phyloP scores from a whole-genome alignment of 2,113 vertebrate species.

The Corvus hawaiiensis region DNA sequence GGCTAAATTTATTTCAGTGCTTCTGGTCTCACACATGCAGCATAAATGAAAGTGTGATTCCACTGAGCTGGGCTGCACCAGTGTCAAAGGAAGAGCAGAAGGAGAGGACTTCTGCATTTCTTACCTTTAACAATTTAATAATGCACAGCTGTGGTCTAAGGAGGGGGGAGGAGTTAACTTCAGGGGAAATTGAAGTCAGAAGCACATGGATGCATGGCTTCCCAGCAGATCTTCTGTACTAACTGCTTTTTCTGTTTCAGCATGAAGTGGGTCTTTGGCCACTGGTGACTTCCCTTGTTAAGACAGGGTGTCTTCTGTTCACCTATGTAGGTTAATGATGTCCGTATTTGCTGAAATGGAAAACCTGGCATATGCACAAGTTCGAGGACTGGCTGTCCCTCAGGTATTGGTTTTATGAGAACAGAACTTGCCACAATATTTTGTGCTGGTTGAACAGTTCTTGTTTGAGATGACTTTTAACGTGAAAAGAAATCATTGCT shows the following conservation, averaged over 20 bases:
- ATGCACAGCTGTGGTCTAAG: not conserved
- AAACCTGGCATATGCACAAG: not conserved
- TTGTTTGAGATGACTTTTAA: not conserved
- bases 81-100: not conserved
- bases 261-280: not conserved
- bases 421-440: not conserved
- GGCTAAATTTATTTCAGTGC: not conserved
- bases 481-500: not conserved
- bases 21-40: not conserved
- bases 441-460: not conserved
- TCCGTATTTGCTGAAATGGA: not conserved
- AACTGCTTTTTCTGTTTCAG: not conserved
- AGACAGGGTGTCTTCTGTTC: not conserved
- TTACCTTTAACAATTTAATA: not conserved
- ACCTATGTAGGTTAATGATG: not conserved
- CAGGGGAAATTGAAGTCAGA: not conserved
- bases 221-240: not conserved
- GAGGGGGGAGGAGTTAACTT: not conserved
- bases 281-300: not conserved
- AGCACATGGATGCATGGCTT: not conserved
- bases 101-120: not conserved
- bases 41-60: not conserved
- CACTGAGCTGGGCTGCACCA: not conserved
- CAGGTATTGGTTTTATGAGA: not conserved
- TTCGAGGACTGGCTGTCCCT: not conserved